Percentiles rank a stretch among this genome's conserved stretches.
These are phyloP conservation scores for Spongia lamella DNA, from an alignment of 37 sponge, comb jelly and placozoan genomes.

Conservation along the genomic window DNA sequence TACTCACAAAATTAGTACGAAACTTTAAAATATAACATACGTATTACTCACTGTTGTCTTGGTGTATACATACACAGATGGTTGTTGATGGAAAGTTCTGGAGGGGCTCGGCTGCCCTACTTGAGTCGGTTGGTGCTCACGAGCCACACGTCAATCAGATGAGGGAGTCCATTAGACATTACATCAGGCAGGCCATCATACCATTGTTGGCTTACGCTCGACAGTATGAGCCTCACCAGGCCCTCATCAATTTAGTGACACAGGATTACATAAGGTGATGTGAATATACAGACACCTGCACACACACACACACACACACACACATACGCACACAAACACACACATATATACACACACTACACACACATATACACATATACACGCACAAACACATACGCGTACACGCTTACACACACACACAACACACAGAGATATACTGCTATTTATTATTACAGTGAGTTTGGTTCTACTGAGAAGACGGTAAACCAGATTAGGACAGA, in stretches of 20 bases:
- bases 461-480: slow-evolving; percentile 64
- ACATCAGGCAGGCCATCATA: slow-evolving; percentile 74
- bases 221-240: slow-evolving; percentile 75
- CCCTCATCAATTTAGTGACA: slow-evolving; percentile 72
- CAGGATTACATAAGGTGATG: slow-evolving; percentile 67
- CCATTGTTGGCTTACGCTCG: slow-evolving; percentile 78
- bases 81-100: slow-evolving; percentile 92
- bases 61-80: slow-evolving; percentile 21
- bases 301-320: slow-evolving; percentile 15
- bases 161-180: slow-evolving; percentile 49
- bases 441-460: slow-evolving; percentile 12
- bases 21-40: no score
- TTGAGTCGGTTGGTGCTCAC: slow-evolving; percentile 91
- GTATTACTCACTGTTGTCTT: neutral
- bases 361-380: no score
- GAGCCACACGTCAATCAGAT: slow-evolving; percentile 79
- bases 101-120: slow-evolving; percentile 61
- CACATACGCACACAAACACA: no score
- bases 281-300: neutral
- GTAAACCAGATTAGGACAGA: slow-evolving; percentile 77
- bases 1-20: no score
- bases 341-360: no score
- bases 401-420: no score
- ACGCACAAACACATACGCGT: no score
- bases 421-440: no score